Conservation (phyloP, 2,797 vertebrate species). For the Luscinia luscinia region DNA sequence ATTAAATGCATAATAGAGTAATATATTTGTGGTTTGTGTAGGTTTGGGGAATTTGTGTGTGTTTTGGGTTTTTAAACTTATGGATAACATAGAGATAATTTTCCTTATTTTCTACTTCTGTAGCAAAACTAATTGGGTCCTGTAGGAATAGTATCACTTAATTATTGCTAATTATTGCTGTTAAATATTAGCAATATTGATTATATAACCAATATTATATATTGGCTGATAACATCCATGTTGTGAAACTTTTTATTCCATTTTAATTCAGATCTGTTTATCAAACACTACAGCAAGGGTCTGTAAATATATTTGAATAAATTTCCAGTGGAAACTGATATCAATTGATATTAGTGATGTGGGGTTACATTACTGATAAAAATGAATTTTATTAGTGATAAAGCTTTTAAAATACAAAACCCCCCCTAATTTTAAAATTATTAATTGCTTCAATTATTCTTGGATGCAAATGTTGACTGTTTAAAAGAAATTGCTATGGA, state of each 20-base stretch:
- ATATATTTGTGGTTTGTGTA: neutral
- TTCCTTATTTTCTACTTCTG: neutral
- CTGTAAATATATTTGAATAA: neutral
- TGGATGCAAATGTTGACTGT: neutral
- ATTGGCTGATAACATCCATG: neutral
- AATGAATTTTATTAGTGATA: neutral
- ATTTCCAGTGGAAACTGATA: neutral
- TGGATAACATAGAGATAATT: accelerated
- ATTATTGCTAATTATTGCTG: neutral
- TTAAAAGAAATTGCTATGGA: neutral
- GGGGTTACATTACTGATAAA: neutral
- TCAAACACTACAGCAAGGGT: neutral
- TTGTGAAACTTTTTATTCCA: neutral
- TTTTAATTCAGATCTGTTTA: neutral
- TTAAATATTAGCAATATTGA: neutral
- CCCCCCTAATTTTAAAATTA: accelerated
- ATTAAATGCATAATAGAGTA: neutral
- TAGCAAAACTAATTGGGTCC: neutral
- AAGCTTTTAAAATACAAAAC: neutral
- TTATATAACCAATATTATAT: neutral
- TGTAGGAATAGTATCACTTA: neutral
- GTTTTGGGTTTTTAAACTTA: neutral
- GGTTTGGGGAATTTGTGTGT: accelerated
- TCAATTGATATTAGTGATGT: neutral
- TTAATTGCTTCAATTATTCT: neutral